Conservation (phyloP, 2,888 invertebrate genomes). For the Machimus atricapillus region DNA sequence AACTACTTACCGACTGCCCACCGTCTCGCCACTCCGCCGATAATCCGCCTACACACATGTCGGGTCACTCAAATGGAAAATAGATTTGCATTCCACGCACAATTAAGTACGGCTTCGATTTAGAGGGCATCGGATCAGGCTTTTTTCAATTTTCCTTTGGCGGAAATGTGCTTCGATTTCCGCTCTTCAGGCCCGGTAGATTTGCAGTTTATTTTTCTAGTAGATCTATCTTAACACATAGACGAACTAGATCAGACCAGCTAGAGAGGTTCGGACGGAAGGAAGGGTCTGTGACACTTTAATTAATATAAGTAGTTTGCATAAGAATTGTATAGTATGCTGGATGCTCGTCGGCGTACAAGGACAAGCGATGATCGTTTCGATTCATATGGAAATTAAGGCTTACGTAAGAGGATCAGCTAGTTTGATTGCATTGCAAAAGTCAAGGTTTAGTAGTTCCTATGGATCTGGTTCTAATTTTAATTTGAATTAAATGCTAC, state of each 20-base stretch:
- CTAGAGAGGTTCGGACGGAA: neutral
- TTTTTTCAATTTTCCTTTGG: neutral
- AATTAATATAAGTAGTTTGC: neutral
- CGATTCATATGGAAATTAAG: neutral
- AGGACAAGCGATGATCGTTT: neutral
- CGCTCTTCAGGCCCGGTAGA: neutral
- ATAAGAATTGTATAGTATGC: neutral
- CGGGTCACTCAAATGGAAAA: slow-evolving; percentile 12
- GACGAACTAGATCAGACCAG: neutral
- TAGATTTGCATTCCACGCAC: slow-evolving; percentile 28
- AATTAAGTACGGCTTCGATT: neutral
- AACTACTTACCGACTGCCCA: neutral
- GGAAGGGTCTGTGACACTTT: neutral
- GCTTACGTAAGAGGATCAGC: neutral
- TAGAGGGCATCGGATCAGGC: neutral
- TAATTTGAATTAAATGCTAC: neutral
- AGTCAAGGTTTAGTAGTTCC: neutral
- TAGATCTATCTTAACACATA: neutral
- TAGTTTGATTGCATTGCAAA: neutral
- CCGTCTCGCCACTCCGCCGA: neutral
- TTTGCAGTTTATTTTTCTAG: neutral
- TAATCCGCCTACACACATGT: slow-evolving; percentile 4
- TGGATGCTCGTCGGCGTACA: neutral
- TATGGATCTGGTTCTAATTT: neutral
- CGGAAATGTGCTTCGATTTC: neutral